Evolutionary conservation across 2,888 invertebrate species (phyloP).

Genomic region (Agrotis ipsilon): DNA sequence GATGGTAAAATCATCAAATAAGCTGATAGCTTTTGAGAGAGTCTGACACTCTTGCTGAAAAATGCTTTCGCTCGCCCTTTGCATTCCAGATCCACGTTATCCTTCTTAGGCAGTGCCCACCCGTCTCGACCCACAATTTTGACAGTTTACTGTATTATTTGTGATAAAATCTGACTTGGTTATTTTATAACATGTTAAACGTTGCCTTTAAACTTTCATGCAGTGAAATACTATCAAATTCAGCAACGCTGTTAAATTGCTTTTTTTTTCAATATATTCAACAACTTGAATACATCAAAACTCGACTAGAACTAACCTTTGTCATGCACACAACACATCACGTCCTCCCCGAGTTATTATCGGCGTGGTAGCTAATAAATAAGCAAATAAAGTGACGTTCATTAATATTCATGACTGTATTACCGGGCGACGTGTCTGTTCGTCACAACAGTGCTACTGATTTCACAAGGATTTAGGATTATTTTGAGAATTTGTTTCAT

Average conservation of each 20-base stretch:
- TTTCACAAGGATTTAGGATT: slow-evolving; percentile 56
- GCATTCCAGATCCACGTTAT: no score
- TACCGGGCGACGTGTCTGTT: slow-evolving; percentile 79
- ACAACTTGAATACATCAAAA: slow-evolving; percentile 24
- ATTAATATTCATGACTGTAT: slow-evolving; percentile 87
- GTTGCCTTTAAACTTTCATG: background rate
- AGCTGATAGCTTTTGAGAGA: no score
- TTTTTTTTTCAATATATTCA: background rate
- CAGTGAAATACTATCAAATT: no score
- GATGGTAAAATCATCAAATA: no score
- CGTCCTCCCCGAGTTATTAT: slow-evolving; percentile 74
- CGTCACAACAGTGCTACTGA: slow-evolving; percentile 62
- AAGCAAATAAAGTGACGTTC: slow-evolving; percentile 85
- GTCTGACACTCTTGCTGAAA: no score
- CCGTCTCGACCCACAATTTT: background rate
- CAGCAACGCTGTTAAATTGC: no score
- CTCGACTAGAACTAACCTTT: slow-evolving; percentile 46
- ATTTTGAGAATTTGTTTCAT: slow-evolving; percentile 50
- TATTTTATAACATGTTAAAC: no score
- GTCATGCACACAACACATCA: slow-evolving; percentile 62
- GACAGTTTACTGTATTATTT: background rate
- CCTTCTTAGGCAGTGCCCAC: no score
- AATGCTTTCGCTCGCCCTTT: no score
- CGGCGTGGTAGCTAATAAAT: slow-evolving; percentile 81
- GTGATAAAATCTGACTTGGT: background rate